Base-by-base conservation (phyloP, 2,888 invertebrate genomes). In the Spodoptera exigua region DNA sequence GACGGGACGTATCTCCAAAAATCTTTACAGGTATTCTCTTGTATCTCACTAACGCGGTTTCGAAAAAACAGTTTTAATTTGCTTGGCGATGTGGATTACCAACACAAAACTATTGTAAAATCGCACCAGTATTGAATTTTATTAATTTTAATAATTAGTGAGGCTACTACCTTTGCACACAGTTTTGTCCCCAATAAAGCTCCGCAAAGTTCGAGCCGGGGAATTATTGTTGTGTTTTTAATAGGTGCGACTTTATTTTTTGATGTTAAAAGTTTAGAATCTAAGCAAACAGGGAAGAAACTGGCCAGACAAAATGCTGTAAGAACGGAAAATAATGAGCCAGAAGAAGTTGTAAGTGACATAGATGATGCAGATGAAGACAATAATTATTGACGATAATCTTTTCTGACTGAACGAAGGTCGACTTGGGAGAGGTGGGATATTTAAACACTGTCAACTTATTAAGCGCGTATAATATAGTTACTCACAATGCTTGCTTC, bases 61-160 rank as follows among this genome's bases (percentile, higher is more conserved):
- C 21, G 21, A 3, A 48, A 21, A 21, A 48, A 37, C 7, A 21
- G 36, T 11, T 45, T 34, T 45, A 45, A 27, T 48, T 14, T 21
- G 12, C 21, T 37, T 35, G 48, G 47, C 37, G 36, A 18, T 11
- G 13, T 37, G 12, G 47, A 21, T 14, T 37, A 18, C 47, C 36
- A 48, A 21, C 37, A 21, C 3, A 48, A 7, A 13, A 37, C 48
- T 48, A 48, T 48, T 9, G 37, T 48, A 0, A 37, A 48, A 48
- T 48, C 37, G 12, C 48, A 48, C 48, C 48, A 48, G 10, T 48
- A 47, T 18, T 21, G 36, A 1, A 47, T 1, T 35, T 36, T 36
- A 36, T 35, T 36, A 17, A 36, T 35, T 18, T 13, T 13, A 47
- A 47, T 13, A 18, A 17, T 35, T 18, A 36, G n/a, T 36, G 46